These are phyloP conservation scores for Rousettus leschenaultii DNA, from an alignment of 2,113 vertebrate genomes.

Conservation along the genomic window DNA sequence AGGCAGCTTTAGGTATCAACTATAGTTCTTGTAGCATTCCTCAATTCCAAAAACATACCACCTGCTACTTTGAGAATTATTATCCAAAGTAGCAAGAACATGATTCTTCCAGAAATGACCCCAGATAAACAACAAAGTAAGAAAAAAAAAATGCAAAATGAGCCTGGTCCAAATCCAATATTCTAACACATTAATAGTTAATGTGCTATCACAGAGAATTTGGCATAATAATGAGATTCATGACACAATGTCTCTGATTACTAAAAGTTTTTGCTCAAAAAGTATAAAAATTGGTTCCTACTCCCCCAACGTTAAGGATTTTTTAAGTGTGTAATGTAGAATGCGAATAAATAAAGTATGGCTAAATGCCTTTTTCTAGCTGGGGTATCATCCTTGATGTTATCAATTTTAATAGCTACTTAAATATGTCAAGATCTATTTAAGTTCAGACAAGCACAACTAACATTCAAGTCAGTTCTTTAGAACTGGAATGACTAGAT, in stretches of 20 bases:
- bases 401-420: conserved; percentile 83
- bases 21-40: not conserved
- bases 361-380: conserved; percentile 74
- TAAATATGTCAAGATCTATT: conserved; percentile 86
- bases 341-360: conserved; percentile 73
- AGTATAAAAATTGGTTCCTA: not conserved
- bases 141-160: not conserved
- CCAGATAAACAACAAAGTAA: not conserved
- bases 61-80: not conserved
- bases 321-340: conserved; percentile 57
- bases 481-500: conserved; percentile 80
- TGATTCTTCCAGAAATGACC: not conserved
- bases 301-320: not conserved
- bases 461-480: conserved; percentile 80
- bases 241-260: not conserved
- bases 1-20: not conserved
- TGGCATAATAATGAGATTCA: not conserved
- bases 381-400: conserved; percentile 76
- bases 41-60: not conserved
- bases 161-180: not conserved
- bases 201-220: not conserved
- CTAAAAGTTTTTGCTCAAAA: conserved; percentile 21
- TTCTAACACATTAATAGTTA: not conserved
- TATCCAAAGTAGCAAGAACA: not conserved
- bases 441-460: conserved; percentile 87